Conservation (phyloP, 1,140 invertebrate species). For the honey bee (Apis mellifera) region Amel_HAv3.1 CM009931.2:8359501-8360000, state of each 20-base stretch:
- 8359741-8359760: neutral
- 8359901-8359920: slow-evolving; percentile 39
- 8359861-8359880: neutral
- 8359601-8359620: neutral
- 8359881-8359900: slow-evolving; percentile 27
- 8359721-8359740: neutral
- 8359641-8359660: no score
- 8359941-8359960: neutral
- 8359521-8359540: slow-evolving; percentile 40
- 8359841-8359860: neutral
- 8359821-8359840: no score
- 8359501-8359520: slow-evolving; percentile 38
- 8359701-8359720: neutral
- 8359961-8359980: neutral
- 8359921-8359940: slow-evolving; percentile 44
- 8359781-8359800: neutral
- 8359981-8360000: slow-evolving; percentile 18
- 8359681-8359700: neutral
- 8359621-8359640: neutral
- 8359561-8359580: neutral
- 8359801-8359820: neutral
- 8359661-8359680: neutral
- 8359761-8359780: neutral
- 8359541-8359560: neutral
- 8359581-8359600: no score